A percentile compares a stretch with the other conserved stretches of the same genome.
Conservation (phyloP, 2,797 vertebrate genomes). For the Meda fulgida region DNA sequence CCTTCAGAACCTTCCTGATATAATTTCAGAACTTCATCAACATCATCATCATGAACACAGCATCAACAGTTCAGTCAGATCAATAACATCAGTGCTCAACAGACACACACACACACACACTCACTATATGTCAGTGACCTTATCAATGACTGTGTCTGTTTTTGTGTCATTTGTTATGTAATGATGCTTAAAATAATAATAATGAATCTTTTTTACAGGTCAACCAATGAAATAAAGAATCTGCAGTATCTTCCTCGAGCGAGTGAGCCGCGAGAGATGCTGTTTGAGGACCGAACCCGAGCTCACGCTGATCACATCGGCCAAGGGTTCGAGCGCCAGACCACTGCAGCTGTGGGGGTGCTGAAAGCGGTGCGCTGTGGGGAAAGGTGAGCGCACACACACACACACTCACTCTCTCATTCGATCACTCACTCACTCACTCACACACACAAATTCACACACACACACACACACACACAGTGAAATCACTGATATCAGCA, state of each 20-base stretch:
- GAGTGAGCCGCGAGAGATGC: conserved; percentile 96
- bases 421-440: conserved; percentile 17
- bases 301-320: conserved; percentile 98
- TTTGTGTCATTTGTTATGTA: neutral
- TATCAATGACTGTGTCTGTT: neutral
- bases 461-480: neutral
- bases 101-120: neutral
- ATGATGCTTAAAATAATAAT: neutral
- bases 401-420: conserved; percentile 40
- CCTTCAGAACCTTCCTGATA: neutral
- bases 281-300: conserved; percentile 95
- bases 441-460: neutral
- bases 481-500: no score
- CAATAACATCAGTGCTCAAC: neutral
- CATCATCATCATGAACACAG: neutral
- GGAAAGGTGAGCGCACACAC: conserved; percentile 80
- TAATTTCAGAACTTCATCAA: neutral
- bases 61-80: neutral
- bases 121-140: neutral
- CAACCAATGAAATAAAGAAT: conserved; percentile 99
- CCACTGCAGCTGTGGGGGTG: conserved; percentile 97
- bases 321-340: conserved; percentile 95
- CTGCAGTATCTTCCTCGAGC: conserved; percentile 97
- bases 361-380: conserved; percentile 91
- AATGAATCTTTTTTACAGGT: conserved; percentile 73